Conservation (phyloP, 2,113 vertebrate species). For the Nothocercus nigrocapillus region DNA sequence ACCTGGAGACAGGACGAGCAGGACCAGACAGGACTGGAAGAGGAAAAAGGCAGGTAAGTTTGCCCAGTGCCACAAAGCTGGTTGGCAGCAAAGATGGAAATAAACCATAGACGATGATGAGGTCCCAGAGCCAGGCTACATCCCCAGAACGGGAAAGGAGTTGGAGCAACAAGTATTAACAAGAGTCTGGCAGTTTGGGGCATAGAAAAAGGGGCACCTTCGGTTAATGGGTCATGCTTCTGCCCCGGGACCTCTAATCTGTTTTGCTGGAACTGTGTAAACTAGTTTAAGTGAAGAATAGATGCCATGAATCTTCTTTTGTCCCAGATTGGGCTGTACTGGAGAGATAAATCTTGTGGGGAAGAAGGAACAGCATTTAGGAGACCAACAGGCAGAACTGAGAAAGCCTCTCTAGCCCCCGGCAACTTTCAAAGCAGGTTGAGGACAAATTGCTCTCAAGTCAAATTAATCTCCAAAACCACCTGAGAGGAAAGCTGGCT, state of each 20-base stretch:
- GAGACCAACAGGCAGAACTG: not conserved
- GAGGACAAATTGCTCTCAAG: not conserved
- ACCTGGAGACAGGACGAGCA: not conserved
- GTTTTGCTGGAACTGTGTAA: not conserved
- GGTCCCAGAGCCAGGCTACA: not conserved
- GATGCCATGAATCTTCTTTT: rapidly evolving
- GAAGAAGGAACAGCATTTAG: not conserved
- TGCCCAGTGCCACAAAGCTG: not conserved
- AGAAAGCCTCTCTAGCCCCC: not conserved
- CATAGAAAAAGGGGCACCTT: not conserved
- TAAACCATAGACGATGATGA: not conserved
- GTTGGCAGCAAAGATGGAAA: not conserved
- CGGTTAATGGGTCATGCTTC: not conserved
- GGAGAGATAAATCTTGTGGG: not conserved
- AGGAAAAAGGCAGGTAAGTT: not conserved
- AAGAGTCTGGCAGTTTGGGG: not conserved
- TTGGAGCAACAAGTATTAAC: not conserved
- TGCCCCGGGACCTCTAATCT: not conserved
- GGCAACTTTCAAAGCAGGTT: not conserved
- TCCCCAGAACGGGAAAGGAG: not conserved
- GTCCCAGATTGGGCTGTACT: not conserved
- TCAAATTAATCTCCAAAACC: not conserved
- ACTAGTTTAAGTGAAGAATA: not conserved
- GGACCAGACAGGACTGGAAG: not conserved
- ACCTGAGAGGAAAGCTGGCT: not conserved